Evolutionary conservation across 2,113 vertebrate genomes (phyloP).

Genomic region (Talpa occidentalis): DNA sequence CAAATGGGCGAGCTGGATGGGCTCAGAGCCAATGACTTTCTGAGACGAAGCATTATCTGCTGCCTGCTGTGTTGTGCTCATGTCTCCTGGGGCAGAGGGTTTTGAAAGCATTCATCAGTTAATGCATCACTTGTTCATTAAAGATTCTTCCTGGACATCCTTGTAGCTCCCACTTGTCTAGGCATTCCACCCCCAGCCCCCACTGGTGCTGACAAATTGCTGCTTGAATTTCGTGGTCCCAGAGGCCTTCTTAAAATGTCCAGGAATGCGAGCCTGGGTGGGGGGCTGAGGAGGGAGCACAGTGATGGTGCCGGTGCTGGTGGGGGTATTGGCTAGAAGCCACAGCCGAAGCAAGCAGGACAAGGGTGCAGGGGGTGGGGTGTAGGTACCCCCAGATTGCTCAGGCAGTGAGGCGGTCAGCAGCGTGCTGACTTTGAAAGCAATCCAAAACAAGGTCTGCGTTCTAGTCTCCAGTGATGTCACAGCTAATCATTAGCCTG

Average conservation of each 20-base stretch:
- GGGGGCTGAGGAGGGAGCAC: not conserved
- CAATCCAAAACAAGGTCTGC: constrained; percentile 83
- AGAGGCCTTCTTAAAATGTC: constrained; percentile 71
- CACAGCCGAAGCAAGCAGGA: constrained; percentile 59
- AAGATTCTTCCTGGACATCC: constrained; percentile 64
- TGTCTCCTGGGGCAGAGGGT: constrained; percentile 13
- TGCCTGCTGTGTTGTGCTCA: not conserved
- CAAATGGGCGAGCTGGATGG: not conserved
- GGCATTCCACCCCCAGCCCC: not conserved
- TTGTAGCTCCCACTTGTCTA: constrained; percentile 5
- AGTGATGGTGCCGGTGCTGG: not conserved
- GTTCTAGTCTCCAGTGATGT: constrained; percentile 83
- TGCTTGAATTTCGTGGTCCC: constrained; percentile 65
- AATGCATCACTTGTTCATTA: constrained; percentile 75
- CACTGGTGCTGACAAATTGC: constrained; percentile 75
- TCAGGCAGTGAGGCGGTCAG: constrained; percentile 40
- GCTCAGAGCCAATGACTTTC: not conserved
- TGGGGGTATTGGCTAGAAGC: constrained; percentile 64
- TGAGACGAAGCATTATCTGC: not conserved
- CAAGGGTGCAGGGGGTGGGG: constrained; percentile 56
- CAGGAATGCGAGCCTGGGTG: constrained; percentile 51
- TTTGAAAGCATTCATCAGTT: constrained; percentile 67
- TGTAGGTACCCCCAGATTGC: constrained; percentile 59
- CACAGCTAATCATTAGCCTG: constrained; percentile 86
- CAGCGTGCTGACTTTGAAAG: constrained; percentile 81